Conservation (phyloP, 2,797 vertebrate genomes). For the Squalus acanthias region DNA sequence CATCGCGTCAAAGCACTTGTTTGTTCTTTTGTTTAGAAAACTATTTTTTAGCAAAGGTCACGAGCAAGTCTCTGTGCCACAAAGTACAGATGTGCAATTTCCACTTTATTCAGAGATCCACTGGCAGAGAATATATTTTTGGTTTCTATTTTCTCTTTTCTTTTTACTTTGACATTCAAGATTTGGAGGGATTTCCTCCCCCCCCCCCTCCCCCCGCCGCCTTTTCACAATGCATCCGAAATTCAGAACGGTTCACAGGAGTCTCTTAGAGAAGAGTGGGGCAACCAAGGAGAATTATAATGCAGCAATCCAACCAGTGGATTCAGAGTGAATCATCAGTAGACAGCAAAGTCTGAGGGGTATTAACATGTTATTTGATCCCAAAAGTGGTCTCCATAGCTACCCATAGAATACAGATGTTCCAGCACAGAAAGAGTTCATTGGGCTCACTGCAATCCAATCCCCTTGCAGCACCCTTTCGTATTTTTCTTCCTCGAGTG, state of each 20-base stretch:
- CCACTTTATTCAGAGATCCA: background rate
- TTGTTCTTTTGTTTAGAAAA: background rate
- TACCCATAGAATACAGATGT: background rate
- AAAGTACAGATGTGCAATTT: background rate
- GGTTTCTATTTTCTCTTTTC: background rate
- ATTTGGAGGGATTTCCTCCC: background rate
- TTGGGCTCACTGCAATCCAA: background rate
- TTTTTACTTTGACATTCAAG: background rate
- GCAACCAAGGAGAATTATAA: background rate
- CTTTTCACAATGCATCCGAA: background rate
- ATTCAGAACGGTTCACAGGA: background rate
- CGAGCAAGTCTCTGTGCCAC: background rate
- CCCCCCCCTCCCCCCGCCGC: too few species aligned
- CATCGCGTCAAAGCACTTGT: background rate
- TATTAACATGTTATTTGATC: background rate
- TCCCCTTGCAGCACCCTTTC: background rate
- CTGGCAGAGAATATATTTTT: background rate
- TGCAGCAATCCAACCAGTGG: background rate
- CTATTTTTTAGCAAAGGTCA: background rate
- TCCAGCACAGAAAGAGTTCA: background rate
- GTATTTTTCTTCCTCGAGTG: background rate
- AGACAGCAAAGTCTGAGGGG: background rate
- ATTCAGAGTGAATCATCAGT: background rate
- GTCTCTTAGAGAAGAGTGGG: too few species aligned
- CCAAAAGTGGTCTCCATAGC: background rate